Conservation (phyloP, 2,797 vertebrate species). For the Takifugu rubripes region DNA sequence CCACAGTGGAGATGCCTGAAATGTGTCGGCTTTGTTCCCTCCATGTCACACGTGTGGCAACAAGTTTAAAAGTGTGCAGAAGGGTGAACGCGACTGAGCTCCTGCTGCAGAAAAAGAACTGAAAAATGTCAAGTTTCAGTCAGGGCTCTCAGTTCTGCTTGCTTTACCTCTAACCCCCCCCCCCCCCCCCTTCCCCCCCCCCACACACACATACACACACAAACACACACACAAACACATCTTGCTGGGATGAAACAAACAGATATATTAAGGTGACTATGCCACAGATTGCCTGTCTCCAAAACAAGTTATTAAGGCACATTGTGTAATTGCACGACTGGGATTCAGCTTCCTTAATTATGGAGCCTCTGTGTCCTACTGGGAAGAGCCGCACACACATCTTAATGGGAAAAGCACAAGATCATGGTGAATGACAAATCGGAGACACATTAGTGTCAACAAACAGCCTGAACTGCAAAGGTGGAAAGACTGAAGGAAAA, state of each 20-base stretch:
- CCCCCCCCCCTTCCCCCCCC: no score
- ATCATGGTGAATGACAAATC: slow-evolving; percentile 38
- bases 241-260: slow-evolving; percentile 34
- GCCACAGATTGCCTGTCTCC: slow-evolving; percentile 53
- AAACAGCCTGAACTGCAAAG: slow-evolving; percentile 29
- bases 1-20: not conserved
- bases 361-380: slow-evolving; percentile 41
- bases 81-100: not conserved
- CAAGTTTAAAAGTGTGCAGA: not conserved
- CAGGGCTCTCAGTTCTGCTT: slow-evolving; percentile 11
- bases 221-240: not conserved
- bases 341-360: slow-evolving; percentile 61
- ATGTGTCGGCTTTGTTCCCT: not conserved
- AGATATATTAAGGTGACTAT: slow-evolving; percentile 40
- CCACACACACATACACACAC: not conserved
- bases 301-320: slow-evolving; percentile 63
- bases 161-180: slow-evolving; percentile 1
- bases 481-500: slow-evolving; percentile 17
- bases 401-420: slow-evolving; percentile 23
- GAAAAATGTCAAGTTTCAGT: slow-evolving; percentile 22
- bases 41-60: not conserved
- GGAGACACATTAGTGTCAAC: slow-evolving; percentile 36
- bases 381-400: slow-evolving; percentile 40
- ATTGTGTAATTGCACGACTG: slow-evolving; percentile 64
- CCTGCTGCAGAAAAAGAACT: slow-evolving; percentile 24